Percentiles rank a stretch among this genome's conserved stretches.
These are phyloP conservation scores for Eristalinus sepulchralis DNA, from an alignment of 2,888 invertebrate genomes.

Conservation along the genomic window DNA sequence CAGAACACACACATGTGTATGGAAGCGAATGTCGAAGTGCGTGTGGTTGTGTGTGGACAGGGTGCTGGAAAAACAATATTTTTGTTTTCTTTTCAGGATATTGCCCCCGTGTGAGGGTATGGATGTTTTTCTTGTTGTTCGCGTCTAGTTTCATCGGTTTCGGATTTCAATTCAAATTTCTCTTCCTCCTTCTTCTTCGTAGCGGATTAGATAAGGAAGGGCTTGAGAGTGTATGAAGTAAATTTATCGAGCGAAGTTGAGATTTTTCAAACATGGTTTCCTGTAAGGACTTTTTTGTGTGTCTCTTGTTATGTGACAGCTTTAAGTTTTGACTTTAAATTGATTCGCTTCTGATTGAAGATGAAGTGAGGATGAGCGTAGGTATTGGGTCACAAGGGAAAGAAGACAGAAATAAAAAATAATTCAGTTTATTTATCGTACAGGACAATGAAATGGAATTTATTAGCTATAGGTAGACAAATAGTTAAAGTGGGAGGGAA, in stretches of 20 bases:
- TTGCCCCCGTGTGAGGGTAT: neutral
- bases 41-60: neutral
- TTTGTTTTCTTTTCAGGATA: slow-evolving; percentile 3
- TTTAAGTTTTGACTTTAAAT: neutral
- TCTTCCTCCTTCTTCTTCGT: neutral
- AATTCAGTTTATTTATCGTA: too few species aligned
- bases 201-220: neutral
- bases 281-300: neutral
- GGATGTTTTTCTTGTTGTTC: neutral
- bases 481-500: too few species aligned
- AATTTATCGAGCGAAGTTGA: neutral
- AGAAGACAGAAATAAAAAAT: too few species aligned
- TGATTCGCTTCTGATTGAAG: too few species aligned
- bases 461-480: too few species aligned
- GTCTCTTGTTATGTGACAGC: neutral
- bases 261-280: neutral
- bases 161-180: neutral
- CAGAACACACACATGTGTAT: neutral
- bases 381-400: too few species aligned
- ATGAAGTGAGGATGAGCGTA: too few species aligned
- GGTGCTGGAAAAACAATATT: neutral
- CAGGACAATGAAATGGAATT: too few species aligned
- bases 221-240: neutral
- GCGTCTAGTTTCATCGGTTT: slow-evolving; percentile 18
- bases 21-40: neutral